Conservation (phyloP, 2,888 invertebrate species). For the Drosophila neotestacea region DNA sequence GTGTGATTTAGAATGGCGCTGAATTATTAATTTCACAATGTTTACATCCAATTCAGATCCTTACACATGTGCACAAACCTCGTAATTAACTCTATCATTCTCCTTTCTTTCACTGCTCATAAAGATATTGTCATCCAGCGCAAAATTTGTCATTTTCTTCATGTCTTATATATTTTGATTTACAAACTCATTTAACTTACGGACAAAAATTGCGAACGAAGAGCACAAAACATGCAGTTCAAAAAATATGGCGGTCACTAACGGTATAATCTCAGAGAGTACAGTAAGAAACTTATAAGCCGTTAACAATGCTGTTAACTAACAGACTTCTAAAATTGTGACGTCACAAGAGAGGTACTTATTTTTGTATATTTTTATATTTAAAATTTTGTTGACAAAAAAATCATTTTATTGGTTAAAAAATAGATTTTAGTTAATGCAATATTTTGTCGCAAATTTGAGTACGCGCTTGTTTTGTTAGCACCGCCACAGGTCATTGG, state of each 20-base stretch:
- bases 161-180: background rate
- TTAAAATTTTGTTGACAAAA: no score
- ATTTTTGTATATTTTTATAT: no score
- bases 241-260: conserved; percentile 48
- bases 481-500: no score
- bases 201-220: conserved; percentile 13
- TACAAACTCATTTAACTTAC: background rate
- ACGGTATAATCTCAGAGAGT: conserved; percentile 42
- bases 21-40: background rate
- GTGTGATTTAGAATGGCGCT: conserved; percentile 63
- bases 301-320: conserved; percentile 1
- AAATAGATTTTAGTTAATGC: no score
- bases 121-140: conserved; percentile 29
- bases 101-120: conserved; percentile 32
- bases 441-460: no score
- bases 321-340: background rate
- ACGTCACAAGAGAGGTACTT: background rate
- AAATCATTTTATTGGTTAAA: no score
- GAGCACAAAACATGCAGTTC: conserved; percentile 3
- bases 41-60: background rate
- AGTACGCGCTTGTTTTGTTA: no score
- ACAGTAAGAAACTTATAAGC: background rate
- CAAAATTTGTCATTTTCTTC: conserved; percentile 21
- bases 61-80: conserved; percentile 29
- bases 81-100: conserved; percentile 23